Conservation (phyloP, 2,888 invertebrate species). For the Byasa hedistus region DNA sequence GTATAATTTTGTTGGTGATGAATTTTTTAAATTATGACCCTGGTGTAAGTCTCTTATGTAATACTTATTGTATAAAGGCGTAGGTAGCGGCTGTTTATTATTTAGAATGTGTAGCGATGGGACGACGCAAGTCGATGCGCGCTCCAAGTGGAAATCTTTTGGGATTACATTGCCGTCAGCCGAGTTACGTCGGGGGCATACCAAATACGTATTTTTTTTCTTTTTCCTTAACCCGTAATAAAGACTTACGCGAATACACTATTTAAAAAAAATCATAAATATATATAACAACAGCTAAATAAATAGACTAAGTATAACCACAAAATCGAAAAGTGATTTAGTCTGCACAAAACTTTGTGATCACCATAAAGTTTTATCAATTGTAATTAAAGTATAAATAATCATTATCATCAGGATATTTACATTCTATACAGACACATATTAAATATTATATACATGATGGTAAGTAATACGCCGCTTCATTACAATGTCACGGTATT, state of each 20-base stretch:
- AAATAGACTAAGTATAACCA: no score
- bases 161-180: conserved; percentile 77
- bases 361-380: no score
- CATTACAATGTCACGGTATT: no score
- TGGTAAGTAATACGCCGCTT: no score
- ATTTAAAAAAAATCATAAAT: neutral
- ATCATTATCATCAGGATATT: no score
- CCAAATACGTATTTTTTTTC: conserved; percentile 35
- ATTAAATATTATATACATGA: no score
- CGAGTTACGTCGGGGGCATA: conserved; percentile 46
- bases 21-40: neutral
- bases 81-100: conserved; percentile 75
- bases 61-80: conserved; percentile 26
- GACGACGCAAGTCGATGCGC: conserved; percentile 76
- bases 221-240: conserved; percentile 5
- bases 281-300: no score
- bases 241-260: neutral
- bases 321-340: no score
- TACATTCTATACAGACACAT: no score
- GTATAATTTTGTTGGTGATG: neutral
- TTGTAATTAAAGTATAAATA: no score
- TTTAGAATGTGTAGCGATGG: conserved; percentile 79
- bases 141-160: conserved; percentile 81
- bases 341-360: no score
- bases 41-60: conserved; percentile 18